Evolutionary conservation across 2,797 vertebrate species (phyloP).

Genomic region (Gadopsis marmoratus): DNA sequence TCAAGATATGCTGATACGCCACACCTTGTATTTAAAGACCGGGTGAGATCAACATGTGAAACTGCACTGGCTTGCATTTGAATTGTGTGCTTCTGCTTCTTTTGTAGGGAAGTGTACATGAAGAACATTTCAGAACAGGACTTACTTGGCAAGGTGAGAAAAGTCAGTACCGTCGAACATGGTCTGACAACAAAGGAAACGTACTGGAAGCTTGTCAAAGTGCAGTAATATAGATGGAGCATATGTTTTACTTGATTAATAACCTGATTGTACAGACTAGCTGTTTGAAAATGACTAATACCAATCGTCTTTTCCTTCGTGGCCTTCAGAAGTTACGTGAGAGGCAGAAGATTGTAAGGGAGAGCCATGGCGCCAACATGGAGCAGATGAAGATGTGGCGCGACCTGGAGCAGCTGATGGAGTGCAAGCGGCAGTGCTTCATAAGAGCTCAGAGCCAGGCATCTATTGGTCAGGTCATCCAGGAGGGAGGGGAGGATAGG

Average conservation of each 20-base stretch:
- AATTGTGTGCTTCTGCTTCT: constrained; percentile 53
- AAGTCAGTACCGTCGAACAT: constrained; percentile 18
- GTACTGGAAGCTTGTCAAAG: background rate
- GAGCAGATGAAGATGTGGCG: constrained; percentile 97
- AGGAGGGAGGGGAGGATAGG: constrained; percentile 93
- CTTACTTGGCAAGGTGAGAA: constrained; percentile 95
- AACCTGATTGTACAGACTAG: background rate
- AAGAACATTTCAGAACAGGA: constrained; percentile 96
- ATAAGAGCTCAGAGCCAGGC: constrained; percentile 90
- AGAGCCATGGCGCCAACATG: constrained; percentile 93
- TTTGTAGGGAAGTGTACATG: constrained; percentile 92
- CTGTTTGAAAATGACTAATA: background rate
- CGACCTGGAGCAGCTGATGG: constrained; percentile 94
- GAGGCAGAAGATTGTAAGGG: constrained; percentile 93
- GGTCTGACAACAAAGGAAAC: constrained; percentile 12
- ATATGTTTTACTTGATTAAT: background rate
- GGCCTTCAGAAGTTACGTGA: constrained; percentile 92
- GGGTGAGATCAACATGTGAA: constrained; percentile 5
- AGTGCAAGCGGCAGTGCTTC: constrained; percentile 95
- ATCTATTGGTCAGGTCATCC: constrained; percentile 92
- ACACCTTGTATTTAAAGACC: constrained; percentile 24
- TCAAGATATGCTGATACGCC: constrained; percentile 11
- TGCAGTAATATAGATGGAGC: background rate
- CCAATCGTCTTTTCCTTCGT: constrained; percentile 25
- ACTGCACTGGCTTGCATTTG: constrained; percentile 10